These are phyloP conservation scores for Drosophila kurseongensis DNA, from an alignment of 1,140 invertebrate genomes.

Conservation along the genomic window DNA sequence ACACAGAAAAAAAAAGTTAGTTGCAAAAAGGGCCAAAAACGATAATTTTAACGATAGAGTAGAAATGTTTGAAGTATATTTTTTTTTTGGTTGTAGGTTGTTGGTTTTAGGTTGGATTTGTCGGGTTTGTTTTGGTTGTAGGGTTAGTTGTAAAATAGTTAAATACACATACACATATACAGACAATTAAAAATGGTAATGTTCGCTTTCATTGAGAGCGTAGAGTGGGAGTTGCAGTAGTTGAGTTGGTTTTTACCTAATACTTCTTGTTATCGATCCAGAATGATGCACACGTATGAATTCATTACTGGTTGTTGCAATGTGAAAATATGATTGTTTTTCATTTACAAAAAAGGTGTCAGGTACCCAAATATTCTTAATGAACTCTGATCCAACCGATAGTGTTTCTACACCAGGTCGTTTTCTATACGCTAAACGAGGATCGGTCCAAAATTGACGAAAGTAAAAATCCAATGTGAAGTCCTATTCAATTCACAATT, in stretches of 20 bases:
- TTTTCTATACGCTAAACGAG: conserved; percentile 95
- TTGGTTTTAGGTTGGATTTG: conserved; percentile 32
- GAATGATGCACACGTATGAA: conserved; percentile 98
- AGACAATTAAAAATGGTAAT: conserved; percentile 68
- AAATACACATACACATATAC: conserved; percentile 76
- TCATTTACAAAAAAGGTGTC: conserved; percentile 99
- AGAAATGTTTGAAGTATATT: conserved; percentile 46
- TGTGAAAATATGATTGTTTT: conserved; percentile 99
- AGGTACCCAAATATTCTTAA: conserved; percentile 99
- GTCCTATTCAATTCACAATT: conserved; percentile 88
- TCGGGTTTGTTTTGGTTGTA: conserved; percentile 30
- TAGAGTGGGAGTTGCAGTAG: conserved; percentile 55
- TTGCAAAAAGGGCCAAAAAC: conserved; percentile 72
- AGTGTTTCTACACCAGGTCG: conserved; percentile 94
- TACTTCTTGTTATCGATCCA: conserved; percentile 97
- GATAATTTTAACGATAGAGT: conserved; percentile 54
- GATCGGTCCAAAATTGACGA: conserved; percentile 99
- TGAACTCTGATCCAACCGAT: conserved; percentile 96
- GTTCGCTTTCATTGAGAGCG: conserved; percentile 49
- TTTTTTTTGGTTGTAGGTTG: conserved; percentile 44
- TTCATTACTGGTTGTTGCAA: conserved; percentile 98
- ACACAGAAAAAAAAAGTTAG: conserved; percentile 74
- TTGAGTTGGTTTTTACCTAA: conserved; percentile 90
- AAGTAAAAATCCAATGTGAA: conserved; percentile 99
- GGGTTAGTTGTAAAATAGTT: conserved; percentile 51